A percentile compares a stretch with the other conserved stretches of the same genome.
Evolutionary conservation across 1,140 invertebrate species (phyloP).

Genomic region (Microplitis mediator): DNA sequence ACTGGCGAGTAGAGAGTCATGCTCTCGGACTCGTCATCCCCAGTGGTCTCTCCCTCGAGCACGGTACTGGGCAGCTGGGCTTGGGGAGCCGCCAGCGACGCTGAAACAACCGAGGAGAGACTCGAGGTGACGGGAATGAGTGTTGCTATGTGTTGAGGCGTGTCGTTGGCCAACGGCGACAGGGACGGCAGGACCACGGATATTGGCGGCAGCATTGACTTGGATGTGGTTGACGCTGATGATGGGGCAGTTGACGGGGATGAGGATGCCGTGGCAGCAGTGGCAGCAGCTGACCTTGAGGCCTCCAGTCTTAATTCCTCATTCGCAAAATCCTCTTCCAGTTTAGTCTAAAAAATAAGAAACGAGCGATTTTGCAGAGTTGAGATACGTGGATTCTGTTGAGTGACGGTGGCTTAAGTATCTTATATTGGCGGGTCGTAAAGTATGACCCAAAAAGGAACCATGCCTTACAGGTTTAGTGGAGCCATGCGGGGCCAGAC

Average conservation of each 20-base stretch:
- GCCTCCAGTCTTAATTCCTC: constrained; percentile 51
- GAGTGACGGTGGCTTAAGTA: constrained; percentile 24
- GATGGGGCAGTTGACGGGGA: background rate
- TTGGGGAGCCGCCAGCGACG: constrained; percentile 34
- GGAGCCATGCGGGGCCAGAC: constrained; percentile 63
- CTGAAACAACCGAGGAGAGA: constrained; percentile 30
- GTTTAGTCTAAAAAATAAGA: constrained; percentile 51
- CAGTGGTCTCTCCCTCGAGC: constrained; percentile 44
- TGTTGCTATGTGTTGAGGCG: constrained; percentile 35
- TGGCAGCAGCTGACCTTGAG: background rate
- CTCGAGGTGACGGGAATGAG: constrained; percentile 32
- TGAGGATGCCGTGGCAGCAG: background rate
- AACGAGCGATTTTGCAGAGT: constrained; percentile 19
- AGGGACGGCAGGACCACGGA: constrained; percentile 53
- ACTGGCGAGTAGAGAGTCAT: constrained; percentile 46
- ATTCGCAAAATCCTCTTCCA: constrained; percentile 58
- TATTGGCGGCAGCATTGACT: constrained; percentile 48
- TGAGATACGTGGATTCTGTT: constrained; percentile 22
- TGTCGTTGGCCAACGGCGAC: constrained; percentile 45
- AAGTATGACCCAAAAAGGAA: constrained; percentile 56
- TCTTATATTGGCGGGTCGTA: constrained; percentile 25
- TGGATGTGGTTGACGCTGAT: constrained; percentile 13
- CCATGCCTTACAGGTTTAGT: constrained; percentile 64
- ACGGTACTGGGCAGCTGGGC: constrained; percentile 29
- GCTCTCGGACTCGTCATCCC: constrained; percentile 42